Conservation (phyloP, 2,888 invertebrate genomes). For the Isoperla grammatica region DNA sequence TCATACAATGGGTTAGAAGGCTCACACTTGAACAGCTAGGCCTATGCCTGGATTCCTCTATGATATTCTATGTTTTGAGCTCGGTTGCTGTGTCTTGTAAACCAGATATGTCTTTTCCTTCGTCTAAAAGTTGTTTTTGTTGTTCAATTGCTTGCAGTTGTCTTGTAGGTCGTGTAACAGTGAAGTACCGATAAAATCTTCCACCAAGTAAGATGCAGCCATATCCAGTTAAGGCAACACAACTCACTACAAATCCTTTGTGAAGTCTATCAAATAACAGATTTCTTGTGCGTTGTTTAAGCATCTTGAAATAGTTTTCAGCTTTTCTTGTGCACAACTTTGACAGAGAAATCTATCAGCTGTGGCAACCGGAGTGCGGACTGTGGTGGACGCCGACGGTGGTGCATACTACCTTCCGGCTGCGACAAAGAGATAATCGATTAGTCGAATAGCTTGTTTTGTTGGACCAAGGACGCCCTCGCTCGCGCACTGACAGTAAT, state of each 20-base stretch:
- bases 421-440: too few species aligned
- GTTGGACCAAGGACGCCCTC: too few species aligned
- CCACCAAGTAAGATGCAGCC: slow-evolving; percentile 46
- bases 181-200: slow-evolving; percentile 48
- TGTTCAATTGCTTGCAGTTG: slow-evolving; percentile 42
- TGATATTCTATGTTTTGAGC: not conserved
- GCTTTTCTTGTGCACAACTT: too few species aligned
- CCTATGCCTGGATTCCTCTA: not conserved
- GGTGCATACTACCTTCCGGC: too few species aligned
- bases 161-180: slow-evolving; percentile 45
- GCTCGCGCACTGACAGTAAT: too few species aligned
- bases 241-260: slow-evolving; percentile 50
- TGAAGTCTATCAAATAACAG: slow-evolving; percentile 48
- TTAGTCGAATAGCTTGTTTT: too few species aligned
- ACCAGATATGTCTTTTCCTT: slow-evolving; percentile 38
- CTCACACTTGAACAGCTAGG: not conserved
- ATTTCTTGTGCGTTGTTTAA: slow-evolving; percentile 42
- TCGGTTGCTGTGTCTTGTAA: slow-evolving; percentile 5
- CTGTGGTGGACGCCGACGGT: too few species aligned
- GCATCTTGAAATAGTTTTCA: slow-evolving; percentile 35
- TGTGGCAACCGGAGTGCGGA: too few species aligned
- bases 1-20: too few species aligned
- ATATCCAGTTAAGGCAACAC: slow-evolving; percentile 51
- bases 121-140: slow-evolving; percentile 45
- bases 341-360: too few species aligned